These are phyloP conservation scores for Amblyopsis hoosieri DNA, from an alignment of 2,797 vertebrate species.

Conservation along the genomic window DNA sequence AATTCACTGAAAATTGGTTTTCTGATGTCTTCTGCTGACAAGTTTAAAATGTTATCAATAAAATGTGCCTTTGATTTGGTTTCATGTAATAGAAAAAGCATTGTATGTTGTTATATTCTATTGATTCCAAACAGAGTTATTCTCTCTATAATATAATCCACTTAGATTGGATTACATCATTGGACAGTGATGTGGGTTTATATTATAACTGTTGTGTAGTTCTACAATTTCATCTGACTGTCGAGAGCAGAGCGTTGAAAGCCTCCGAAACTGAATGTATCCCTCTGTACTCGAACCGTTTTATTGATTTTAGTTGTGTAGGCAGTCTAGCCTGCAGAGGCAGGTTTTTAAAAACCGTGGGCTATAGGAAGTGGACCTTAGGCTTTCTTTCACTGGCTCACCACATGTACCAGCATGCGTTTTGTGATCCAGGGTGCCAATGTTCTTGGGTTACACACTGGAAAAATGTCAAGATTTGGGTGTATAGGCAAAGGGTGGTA, in stretches of 20 bases:
- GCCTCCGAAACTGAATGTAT: conserved; percentile 23
- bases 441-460: conserved; percentile 9
- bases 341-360: conserved; percentile 4
- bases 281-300: conserved; percentile 24
- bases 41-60: too few relatives aligned
- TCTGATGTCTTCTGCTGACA: too few relatives aligned
- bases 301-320: conserved; percentile 19
- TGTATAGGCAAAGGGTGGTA: conserved; percentile 27
- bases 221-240: conserved; percentile 12
- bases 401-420: conserved; percentile 26
- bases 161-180: conserved; percentile 48
- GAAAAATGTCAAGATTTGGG: conserved; percentile 19
- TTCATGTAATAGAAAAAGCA: too few relatives aligned
- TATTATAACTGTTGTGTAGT: conserved; percentile 20
- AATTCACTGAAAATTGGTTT: too few relatives aligned
- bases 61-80: too few relatives aligned
- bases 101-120: too few relatives aligned
- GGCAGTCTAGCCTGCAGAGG: neutral
- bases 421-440: conserved; percentile 16
- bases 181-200: conserved; percentile 22
- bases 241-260: conserved; percentile 24
- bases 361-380: conserved; percentile 11
- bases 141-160: conserved; percentile 26
- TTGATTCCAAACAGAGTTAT: too few relatives aligned
- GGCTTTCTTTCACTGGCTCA: conserved; percentile 3